phyloP scores from a whole-genome alignment of 1,140 invertebrate genomes.

The Neuroterus valhalla region DNA sequence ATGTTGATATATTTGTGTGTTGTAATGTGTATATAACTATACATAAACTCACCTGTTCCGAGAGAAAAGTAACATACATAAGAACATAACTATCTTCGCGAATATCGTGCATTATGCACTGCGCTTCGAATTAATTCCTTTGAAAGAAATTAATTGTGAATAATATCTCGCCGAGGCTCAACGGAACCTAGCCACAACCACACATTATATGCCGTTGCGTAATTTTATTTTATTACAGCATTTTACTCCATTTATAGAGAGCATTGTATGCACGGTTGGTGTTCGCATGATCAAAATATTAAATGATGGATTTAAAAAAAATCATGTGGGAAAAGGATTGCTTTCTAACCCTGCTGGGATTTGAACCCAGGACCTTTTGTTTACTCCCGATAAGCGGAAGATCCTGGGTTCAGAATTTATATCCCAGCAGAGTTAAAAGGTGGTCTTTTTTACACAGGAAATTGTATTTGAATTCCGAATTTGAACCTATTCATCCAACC shows the following conservation, averaged over 20 bases:
- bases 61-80: neutral
- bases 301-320: too few species aligned
- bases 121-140: neutral
- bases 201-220: conserved; percentile 21
- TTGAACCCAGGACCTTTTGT: too few species aligned
- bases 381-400: too few species aligned
- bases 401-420: too few species aligned
- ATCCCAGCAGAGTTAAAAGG: too few species aligned
- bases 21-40: neutral
- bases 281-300: too few species aligned
- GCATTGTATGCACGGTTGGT: too few species aligned
- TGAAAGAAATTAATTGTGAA: conserved; percentile 12
- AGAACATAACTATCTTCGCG: neutral
- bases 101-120: neutral
- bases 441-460: too few species aligned
- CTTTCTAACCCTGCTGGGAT: too few species aligned
- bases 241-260: neutral
- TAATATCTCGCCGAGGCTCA: conserved; percentile 5
- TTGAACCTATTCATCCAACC: too few species aligned
- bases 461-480: too few species aligned
- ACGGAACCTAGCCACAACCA: neutral
- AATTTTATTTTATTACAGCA: conserved; percentile 26
- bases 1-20: neutral
- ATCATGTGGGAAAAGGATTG: too few species aligned
- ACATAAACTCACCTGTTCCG: neutral